Base-by-base conservation (phyloP, 2,888 invertebrate genomes). In the Apoda limacodes region DNA sequence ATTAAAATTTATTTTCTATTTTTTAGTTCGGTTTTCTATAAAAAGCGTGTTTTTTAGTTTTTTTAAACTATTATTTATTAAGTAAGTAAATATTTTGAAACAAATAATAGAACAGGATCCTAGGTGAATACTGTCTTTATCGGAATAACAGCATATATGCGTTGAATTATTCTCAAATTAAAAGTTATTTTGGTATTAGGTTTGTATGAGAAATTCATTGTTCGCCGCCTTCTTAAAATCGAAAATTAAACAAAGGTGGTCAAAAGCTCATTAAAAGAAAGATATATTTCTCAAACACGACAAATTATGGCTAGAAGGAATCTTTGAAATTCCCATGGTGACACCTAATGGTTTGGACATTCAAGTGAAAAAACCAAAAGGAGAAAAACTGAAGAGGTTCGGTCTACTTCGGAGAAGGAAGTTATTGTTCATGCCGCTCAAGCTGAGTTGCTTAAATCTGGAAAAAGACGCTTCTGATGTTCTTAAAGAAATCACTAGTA, bases 331-430 rank as follows among this genome's bases (percentile, higher is more conserved):
- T 9, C 35, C 32, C 6, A 17, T 19, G 5, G n/a, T 22, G 9
- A 5, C 7, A 22, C 22, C 9, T 15, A 35, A 29, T 33, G 26
- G 32, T 45, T 45, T 30, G 15, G n/a, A 19, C 38, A 44, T n/a
- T 36, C 31, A 9, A 41, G 37, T 30, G 39, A 43, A 22, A 30
- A 38, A 21, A 40, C 14, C 13, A 42, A 43, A 34, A 30, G 34
- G 13, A 28, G 40, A 14, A 39, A 44, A 39, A 42, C 41, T 26
- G 32, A 39, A 28, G 36, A 37, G 9, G 11, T 42, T 9, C 28
- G 37, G 6, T 29, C 28, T 26, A 28, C 17, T 23, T 11, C 23
- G 6, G 28, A 28, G 15, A 12, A 17, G 3, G 34, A 22, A 7
- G 13, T 25, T 5, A 21, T 26, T 9, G 17, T 22, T 22, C 31